Evolutionary conservation across 2,113 vertebrate species (phyloP).

Genomic region (Osmerus mordax): DNA sequence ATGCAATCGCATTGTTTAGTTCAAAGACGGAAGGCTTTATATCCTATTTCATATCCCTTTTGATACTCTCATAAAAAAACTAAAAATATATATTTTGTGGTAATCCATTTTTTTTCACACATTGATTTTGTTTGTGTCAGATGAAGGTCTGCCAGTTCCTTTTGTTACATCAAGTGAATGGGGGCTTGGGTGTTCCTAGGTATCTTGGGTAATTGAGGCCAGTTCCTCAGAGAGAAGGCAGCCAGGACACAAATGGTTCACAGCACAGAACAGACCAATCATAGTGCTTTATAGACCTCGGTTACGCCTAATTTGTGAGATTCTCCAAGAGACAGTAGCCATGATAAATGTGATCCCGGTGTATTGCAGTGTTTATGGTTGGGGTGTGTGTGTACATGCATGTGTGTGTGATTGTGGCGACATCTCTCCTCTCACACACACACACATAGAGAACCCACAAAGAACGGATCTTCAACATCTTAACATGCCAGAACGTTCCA

Average conservation of each 20-base stretch:
- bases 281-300: background rate
- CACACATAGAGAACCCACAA: no score
- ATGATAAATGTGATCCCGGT: conserved; percentile 9
- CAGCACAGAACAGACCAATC: conserved; percentile 1
- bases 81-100: no score
- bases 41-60: no score
- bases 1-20: no score
- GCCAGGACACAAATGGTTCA: conserved; percentile 19
- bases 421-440: conserved; percentile 3
- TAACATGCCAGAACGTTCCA: no score
- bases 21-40: no score
- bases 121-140: background rate
- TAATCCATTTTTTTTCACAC: no score
- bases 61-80: no score
- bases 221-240: conserved; percentile 16
- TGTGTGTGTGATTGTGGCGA: conserved; percentile 4
- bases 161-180: background rate
- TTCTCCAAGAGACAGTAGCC: background rate
- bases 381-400: background rate
- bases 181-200: background rate
- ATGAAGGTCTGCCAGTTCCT: conserved; percentile 8
- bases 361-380: background rate
- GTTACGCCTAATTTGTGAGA: conserved; percentile 13
- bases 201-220: conserved; percentile 3
- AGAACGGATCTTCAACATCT: no score